Conservation (phyloP, 2,113 vertebrate genomes). For the Pavo muticus region DNA sequence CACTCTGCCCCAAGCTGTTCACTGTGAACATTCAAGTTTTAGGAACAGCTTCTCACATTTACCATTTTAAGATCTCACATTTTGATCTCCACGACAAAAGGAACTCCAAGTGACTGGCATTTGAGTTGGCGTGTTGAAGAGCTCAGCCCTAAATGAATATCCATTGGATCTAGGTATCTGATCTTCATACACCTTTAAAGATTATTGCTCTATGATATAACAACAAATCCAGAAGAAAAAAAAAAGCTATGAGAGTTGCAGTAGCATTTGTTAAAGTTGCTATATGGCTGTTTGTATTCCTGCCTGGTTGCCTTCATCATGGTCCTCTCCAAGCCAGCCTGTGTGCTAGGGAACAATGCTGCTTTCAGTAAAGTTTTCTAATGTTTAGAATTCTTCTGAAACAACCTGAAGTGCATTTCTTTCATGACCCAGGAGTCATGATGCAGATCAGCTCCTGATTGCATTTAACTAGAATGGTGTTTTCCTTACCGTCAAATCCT, state of each 20-base stretch:
- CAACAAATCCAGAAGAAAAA: background rate
- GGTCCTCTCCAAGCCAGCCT: background rate
- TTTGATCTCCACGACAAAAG: accelerated
- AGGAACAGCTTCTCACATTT: accelerated
- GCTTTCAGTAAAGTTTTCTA: background rate
- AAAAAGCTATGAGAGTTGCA: background rate
- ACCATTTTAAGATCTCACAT: accelerated
- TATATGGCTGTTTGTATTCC: background rate
- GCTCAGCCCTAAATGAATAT: background rate
- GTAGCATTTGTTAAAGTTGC: background rate
- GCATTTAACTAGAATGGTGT: background rate
- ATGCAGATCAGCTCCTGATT: accelerated
- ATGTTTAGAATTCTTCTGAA: background rate
- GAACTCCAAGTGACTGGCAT: background rate
- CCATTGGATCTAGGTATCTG: background rate
- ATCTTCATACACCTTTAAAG: background rate
- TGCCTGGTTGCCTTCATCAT: background rate
- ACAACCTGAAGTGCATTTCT: background rate
- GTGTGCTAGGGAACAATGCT: background rate
- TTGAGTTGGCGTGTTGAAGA: background rate
- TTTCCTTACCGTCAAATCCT: accelerated
- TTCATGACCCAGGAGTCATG: background rate
- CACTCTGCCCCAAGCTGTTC: background rate
- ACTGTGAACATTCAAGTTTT: background rate
- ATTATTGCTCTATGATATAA: background rate